Evolutionary conservation across 1,140 invertebrate genomes (phyloP).

Genomic region (Drosophila ambigua): DNA sequence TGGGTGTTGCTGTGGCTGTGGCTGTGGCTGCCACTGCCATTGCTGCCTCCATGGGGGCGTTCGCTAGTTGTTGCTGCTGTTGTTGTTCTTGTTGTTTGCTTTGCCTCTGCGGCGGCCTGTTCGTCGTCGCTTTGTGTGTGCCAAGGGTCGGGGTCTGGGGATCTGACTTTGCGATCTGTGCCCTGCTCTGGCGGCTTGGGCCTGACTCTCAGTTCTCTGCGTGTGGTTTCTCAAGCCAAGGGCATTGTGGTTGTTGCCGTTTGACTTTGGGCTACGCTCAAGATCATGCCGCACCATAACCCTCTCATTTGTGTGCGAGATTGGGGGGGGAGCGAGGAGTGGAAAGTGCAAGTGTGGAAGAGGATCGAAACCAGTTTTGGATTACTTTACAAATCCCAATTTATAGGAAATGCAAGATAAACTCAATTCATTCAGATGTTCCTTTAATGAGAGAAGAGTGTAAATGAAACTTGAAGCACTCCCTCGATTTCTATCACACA

Average conservation of each 20-base stretch:
- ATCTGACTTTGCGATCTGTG: slow-evolving; percentile 3
- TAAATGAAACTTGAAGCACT: slow-evolving; percentile 2
- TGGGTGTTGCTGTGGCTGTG: slow-evolving; percentile 61
- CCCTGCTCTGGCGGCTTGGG: slow-evolving; percentile 32
- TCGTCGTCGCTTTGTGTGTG: not conserved
- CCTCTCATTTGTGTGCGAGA: slow-evolving; percentile 9
- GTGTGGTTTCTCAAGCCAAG: slow-evolving; percentile 74
- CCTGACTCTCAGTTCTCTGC: slow-evolving; percentile 59
- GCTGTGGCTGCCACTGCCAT: slow-evolving; percentile 24
- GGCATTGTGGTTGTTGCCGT: slow-evolving; percentile 57
- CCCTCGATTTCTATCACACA: slow-evolving; percentile 10
- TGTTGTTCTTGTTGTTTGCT: slow-evolving; percentile 37
- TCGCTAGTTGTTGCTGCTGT: slow-evolving; percentile 28
- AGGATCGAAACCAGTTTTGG: slow-evolving; percentile 7
- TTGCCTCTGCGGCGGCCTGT: slow-evolving; percentile 8
- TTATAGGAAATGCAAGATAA: not conserved
- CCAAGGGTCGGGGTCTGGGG: slow-evolving; percentile 17
- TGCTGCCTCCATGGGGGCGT: slow-evolving; percentile 55
- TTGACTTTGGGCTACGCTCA: slow-evolving; percentile 67
- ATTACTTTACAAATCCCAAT: not conserved
- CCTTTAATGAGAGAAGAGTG: no score
- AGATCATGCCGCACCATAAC: slow-evolving; percentile 52
- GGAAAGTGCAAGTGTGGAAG: slow-evolving; percentile 41
- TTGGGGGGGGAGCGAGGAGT: not conserved
- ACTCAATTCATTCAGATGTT: no score